Percentiles rank a stretch among this genome's conserved stretches.
These are phyloP conservation scores for Botia kubotai DNA, from an alignment of 2,797 vertebrate species.

Conservation along the genomic window DNA sequence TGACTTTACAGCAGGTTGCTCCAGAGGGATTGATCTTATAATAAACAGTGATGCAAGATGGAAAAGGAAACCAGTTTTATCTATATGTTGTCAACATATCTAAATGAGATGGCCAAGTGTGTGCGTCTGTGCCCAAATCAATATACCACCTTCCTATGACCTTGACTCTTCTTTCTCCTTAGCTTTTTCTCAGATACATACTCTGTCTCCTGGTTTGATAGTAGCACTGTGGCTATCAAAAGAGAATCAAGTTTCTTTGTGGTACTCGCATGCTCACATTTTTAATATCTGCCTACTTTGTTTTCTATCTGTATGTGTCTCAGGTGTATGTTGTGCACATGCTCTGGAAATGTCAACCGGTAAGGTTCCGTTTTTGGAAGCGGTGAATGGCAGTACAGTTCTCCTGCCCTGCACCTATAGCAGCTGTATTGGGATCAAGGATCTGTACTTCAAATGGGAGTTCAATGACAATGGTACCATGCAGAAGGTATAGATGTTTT, in stretches of 20 bases:
- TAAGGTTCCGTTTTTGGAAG: constrained; percentile 85
- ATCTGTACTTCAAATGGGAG: constrained; percentile 89
- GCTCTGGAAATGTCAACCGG: constrained; percentile 88
- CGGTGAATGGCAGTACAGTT: constrained; percentile 89
- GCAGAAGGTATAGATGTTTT: constrained; percentile 63
- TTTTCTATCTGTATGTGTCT: constrained; percentile 16
- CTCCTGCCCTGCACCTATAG: constrained; percentile 86
- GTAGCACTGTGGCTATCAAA: not conserved
- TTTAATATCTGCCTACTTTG: not conserved
- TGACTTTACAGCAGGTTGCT: too few species aligned
- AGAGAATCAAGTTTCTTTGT: not conserved
- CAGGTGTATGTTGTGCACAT: constrained; percentile 79
- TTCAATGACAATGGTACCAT: constrained; percentile 83
- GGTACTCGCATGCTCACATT: not conserved
- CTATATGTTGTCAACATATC: too few species aligned
- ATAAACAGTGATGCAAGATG: not conserved
- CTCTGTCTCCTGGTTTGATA: not conserved
- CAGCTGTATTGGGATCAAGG: constrained; percentile 89
- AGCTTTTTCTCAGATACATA: too few species aligned
- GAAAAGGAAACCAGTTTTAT: not conserved
- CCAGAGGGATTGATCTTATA: too few species aligned
- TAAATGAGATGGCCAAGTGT: not conserved
- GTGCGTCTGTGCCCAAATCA: not conserved
- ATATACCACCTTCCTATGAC: not conserved
- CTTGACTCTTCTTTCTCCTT: not conserved